Base-by-base conservation (phyloP, 2,797 vertebrate species). In the Lagocephalus sceleratus region DNA sequence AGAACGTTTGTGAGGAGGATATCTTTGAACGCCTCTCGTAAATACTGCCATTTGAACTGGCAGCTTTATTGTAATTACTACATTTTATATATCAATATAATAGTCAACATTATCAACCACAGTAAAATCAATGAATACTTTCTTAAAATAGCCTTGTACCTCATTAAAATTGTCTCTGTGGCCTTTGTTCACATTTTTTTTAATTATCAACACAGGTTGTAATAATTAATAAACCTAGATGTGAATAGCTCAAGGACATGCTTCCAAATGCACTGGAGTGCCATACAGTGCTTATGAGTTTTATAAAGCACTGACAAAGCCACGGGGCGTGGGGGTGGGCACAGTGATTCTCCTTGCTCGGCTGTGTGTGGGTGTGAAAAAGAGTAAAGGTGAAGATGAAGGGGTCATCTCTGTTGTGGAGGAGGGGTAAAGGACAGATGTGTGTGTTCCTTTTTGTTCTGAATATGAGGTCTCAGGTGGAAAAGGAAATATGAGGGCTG, bases 381-480 rank as follows among this genome's bases (percentile, higher is more conserved):
- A 47, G 69, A 64, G 44, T 53, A 74, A 66, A 79, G 75, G 76
- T 83, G 74, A 82, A 72, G 78, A 75, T 68, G 54, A 49, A 75
- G 71, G 78, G 83, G 84, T 83, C 76, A 57, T 66, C 22, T 68
- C 47, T 77, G 62, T 64, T 80, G 79, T 86, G 72, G 71, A 74
- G 70, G 73, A 82, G 66, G 75, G 82, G 71, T 82, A 73, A 76
- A 79, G 78, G 73, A 71, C 71, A 70, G 56, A 68, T 65, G 62
- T 44, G 17, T 66, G 55, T 65, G 60, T 66, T 62, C 53, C 55
- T 60, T 47, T 68, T 63, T 63, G 52, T 60, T 63, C 22, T 56
- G 20, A 47, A 55, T 63, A 60, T 69, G 75, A 81, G 78, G 85
- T 87, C 85, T 83, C 87, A 82, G 81, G 80, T 88, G 84, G 63